Percentiles rank a stretch among this genome's conserved stretches.
Conservation (phyloP, 2,888 invertebrate species). For the Nematopogon swammerdamellus region DNA sequence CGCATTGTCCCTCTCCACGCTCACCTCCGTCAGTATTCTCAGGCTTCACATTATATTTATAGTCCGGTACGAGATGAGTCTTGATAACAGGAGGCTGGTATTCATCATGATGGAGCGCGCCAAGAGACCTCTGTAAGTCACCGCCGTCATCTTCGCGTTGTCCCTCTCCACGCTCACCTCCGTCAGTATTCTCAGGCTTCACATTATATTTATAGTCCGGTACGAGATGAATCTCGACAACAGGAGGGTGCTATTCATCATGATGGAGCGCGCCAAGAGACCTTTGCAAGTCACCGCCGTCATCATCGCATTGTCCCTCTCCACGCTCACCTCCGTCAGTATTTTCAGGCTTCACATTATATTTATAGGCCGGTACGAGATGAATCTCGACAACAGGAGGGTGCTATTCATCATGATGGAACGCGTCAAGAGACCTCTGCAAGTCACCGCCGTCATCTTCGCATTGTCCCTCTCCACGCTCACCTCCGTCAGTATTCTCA, state of each 20-base stretch:
- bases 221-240: constrained; percentile 15
- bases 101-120: constrained; percentile 20
- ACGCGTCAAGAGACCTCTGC: neutral
- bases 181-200: constrained; percentile 13
- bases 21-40: constrained; percentile 17
- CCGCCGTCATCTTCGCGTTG: constrained; percentile 21
- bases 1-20: constrained; percentile 21
- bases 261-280: constrained; percentile 20
- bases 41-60: no score
- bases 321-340: constrained; percentile 21
- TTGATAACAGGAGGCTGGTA: constrained; percentile 17
- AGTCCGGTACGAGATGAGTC: constrained; percentile 17
- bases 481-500: no score
- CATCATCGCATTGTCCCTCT: constrained; percentile 22
- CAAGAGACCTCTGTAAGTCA: constrained; percentile 18
- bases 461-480: no score
- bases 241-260: constrained; percentile 17
- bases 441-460: no score
- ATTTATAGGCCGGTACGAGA: no score
- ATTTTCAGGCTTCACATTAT: no score
- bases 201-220: constrained; percentile 13
- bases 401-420: neutral
- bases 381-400: neutral
- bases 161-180: constrained; percentile 21
- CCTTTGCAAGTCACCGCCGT: constrained; percentile 21